These are phyloP conservation scores for Trachymyrmex cornetzi DNA, from an alignment of 1,140 invertebrate genomes.

Conservation along the genomic window DNA sequence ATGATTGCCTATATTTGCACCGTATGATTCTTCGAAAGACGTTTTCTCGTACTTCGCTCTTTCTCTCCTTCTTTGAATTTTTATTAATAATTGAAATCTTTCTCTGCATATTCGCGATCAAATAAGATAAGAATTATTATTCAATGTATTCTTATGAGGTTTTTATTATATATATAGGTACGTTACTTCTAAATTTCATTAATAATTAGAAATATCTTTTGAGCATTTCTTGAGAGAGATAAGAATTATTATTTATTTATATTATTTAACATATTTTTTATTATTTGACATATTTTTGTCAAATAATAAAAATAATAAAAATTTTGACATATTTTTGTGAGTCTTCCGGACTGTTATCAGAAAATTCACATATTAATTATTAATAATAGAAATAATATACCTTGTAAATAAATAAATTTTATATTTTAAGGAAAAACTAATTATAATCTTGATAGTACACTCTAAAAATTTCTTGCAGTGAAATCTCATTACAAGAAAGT, in stretches of 20 bases:
- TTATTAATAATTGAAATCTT: neutral
- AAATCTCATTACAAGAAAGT: too few species aligned
- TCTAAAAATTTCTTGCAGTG: too few species aligned
- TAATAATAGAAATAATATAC: neutral
- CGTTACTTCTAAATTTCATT: too few species aligned
- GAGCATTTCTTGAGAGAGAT: too few species aligned
- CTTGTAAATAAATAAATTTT: neutral
- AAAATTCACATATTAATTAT: too few species aligned
- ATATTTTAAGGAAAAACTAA: neutral
- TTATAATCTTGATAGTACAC: neutral
- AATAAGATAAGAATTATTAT: neutral
- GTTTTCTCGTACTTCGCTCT: neutral
- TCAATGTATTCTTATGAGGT: neutral
- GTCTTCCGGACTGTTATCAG: too few species aligned
- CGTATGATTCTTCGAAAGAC: conserved; percentile 18
- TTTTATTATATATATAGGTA: neutral
- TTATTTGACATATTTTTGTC: too few species aligned
- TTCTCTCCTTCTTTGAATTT: neutral
- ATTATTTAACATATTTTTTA: too few species aligned
- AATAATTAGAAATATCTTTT: too few species aligned
- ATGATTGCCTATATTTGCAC: conserved; percentile 6
- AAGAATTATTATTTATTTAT: too few species aligned
- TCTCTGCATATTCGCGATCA: neutral
- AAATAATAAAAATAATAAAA: too few species aligned
- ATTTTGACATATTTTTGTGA: too few species aligned